Percentiles rank a stretch among this genome's conserved stretches.
These are phyloP conservation scores for Pteropus rufus DNA, from an alignment of 2,797 vertebrate genomes.

Conservation along the genomic window DNA sequence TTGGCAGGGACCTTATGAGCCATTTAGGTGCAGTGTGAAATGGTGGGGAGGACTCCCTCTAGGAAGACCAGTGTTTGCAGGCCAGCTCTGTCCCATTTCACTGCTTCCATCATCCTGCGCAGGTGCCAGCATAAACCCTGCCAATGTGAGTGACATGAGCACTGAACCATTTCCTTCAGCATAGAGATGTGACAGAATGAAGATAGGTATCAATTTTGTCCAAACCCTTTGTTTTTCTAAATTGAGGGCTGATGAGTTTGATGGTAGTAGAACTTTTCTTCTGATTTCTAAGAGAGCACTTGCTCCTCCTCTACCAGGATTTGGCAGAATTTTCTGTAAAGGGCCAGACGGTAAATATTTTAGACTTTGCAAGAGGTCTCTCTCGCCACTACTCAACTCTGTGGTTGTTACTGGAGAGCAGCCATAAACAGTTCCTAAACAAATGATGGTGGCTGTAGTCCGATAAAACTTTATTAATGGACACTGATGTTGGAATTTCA, in stretches of 20 bases:
- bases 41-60: not conserved
- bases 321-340: not conserved
- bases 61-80: not conserved
- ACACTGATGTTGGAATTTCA: not conserved
- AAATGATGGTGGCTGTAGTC: not conserved
- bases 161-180: not conserved
- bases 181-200: not conserved
- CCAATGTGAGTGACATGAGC: not conserved
- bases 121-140: not conserved
- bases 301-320: not conserved
- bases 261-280: not conserved
- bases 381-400: not conserved
- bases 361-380: not conserved
- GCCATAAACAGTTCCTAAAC: not conserved
- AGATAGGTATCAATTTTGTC: not conserved
- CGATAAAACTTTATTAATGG: not conserved
- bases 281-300: not conserved
- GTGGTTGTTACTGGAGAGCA: not conserved
- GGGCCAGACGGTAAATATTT: not conserved
- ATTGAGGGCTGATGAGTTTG: not conserved
- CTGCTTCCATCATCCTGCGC: not conserved
- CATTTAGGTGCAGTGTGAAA: not conserved
- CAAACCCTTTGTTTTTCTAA: not conserved
- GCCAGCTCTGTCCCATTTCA: not conserved
- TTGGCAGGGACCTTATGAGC: not conserved